phyloP scores from a whole-genome alignment of 2,888 invertebrate species.

The Drosophila demipolita region DNA sequence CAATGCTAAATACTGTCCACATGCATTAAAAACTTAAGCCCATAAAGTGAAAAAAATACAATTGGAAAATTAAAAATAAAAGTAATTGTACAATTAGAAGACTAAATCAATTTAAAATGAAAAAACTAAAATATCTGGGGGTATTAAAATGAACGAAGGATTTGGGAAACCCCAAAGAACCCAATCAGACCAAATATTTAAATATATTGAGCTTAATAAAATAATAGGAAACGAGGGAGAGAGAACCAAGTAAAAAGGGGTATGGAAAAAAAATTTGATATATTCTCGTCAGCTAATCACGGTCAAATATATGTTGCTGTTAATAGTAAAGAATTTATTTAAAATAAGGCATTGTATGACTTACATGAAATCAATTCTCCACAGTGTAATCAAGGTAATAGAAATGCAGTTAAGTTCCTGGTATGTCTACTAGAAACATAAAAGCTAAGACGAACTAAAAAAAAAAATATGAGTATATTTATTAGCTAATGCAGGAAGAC shows the following conservation, averaged over 20 bases:
- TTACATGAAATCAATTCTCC: neutral
- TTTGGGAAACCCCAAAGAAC: neutral
- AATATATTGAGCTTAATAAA: neutral
- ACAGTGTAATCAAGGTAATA: neutral
- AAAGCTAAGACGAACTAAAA: neutral
- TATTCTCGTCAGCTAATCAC: neutral
- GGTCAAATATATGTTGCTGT: neutral
- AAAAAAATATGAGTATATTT: neutral
- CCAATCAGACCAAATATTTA: neutral
- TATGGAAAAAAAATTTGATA: neutral
- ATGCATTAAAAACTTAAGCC: neutral
- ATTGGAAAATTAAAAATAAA: constrained; percentile 1
- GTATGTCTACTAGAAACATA: neutral
- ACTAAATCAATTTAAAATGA: neutral
- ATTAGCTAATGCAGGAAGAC: neutral
- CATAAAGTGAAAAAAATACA: neutral
- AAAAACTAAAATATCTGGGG: neutral
- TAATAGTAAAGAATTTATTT: neutral
- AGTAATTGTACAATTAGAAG: neutral
- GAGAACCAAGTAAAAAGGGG: neutral
- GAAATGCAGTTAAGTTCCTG: neutral
- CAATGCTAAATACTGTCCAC: neutral
- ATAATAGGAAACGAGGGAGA: neutral
- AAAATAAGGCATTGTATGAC: neutral
- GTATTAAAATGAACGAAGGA: neutral